These are phyloP conservation scores for Megalopta genalis DNA, from an alignment of 1,140 invertebrate genomes.

Conservation along the genomic window DNA sequence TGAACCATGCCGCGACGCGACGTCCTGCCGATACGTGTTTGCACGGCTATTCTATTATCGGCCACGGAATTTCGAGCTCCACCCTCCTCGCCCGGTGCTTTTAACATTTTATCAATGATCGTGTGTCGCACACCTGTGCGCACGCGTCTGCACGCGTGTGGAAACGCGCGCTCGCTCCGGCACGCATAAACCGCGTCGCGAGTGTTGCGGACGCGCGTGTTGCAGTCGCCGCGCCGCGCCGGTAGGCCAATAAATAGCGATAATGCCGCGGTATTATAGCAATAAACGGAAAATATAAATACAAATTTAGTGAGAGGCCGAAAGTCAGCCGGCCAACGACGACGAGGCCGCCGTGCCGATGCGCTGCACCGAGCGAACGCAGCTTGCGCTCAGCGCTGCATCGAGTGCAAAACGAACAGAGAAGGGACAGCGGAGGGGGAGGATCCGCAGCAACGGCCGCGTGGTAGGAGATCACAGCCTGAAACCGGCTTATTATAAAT, in stretches of 20 bases:
- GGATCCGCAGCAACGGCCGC: too few relatives aligned
- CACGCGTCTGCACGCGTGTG: too few relatives aligned
- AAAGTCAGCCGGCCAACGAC: conserved; percentile 25
- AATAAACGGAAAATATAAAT: conserved; percentile 78
- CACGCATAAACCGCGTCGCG: conserved; percentile 19
- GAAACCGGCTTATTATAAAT: conserved; percentile 79
- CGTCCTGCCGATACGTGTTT: conserved; percentile 52
- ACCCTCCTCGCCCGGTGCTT: conserved; percentile 39
- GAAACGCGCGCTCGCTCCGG: not conserved
- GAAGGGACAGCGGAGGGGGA: not conserved
- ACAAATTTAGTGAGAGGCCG: conserved; percentile 71
- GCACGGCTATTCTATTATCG: conserved; percentile 65
- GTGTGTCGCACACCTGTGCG: conserved; percentile 13
- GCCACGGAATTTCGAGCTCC: conserved; percentile 52
- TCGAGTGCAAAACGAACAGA: conserved; percentile 26
- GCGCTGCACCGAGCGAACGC: conserved; percentile 21
- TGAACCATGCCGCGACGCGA: conserved; percentile 39
- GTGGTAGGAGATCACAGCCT: conserved; percentile 32
- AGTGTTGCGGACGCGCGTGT: conserved; percentile 61
- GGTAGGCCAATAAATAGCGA: conserved; percentile 75
- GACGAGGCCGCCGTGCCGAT: not conserved
- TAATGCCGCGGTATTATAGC: conserved; percentile 73
- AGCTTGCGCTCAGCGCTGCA: not conserved
- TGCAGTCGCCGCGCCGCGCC: conserved; percentile 33
- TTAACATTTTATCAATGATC: conserved; percentile 71